Conservation (phyloP, 2,797 vertebrate genomes). For the Pampus argenteus region DNA sequence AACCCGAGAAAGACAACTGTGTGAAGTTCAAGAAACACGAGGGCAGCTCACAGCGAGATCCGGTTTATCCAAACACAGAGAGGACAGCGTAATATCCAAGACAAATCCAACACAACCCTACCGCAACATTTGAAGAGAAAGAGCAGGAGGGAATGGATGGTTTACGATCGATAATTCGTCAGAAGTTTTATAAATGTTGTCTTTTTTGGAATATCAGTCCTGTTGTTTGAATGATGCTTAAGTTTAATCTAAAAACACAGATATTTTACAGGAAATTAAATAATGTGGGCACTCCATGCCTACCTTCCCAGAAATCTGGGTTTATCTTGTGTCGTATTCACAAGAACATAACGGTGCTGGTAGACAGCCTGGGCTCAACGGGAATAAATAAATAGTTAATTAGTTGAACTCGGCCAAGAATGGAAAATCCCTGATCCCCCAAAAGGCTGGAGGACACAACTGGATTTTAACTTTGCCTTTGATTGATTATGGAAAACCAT, state of each 20-base stretch:
- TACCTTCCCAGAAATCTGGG: slow-evolving; percentile 70
- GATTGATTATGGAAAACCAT: slow-evolving; percentile 67
- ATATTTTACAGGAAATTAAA: slow-evolving; percentile 75
- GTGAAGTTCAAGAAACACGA: slow-evolving; percentile 58
- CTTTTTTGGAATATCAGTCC: slow-evolving; percentile 40
- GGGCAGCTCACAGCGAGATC: slow-evolving; percentile 67
- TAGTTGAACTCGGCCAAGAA: slow-evolving; percentile 51
- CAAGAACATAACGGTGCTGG: slow-evolving; percentile 54
- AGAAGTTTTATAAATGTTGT: slow-evolving; percentile 58
- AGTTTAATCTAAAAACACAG: slow-evolving; percentile 67
- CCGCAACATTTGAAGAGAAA: slow-evolving; percentile 24
- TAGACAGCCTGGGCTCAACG: slow-evolving; percentile 46
- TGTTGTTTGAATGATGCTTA: slow-evolving; percentile 55
- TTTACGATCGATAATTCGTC: slow-evolving; percentile 41
- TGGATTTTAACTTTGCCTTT: slow-evolving; percentile 38
- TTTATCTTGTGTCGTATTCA: slow-evolving; percentile 73
- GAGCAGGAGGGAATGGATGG: slow-evolving; percentile 22
- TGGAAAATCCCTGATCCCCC: slow-evolving; percentile 53
- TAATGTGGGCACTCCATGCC: slow-evolving; percentile 59
- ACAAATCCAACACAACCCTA: slow-evolving; percentile 65
- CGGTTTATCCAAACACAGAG: slow-evolving; percentile 73
- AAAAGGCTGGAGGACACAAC: slow-evolving; percentile 35
- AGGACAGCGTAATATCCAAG: slow-evolving; percentile 72
- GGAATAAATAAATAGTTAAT: slow-evolving; percentile 76
- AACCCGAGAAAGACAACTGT: slow-evolving; percentile 61